These are phyloP conservation scores for Laothoe populi DNA, from an alignment of 2,888 invertebrate species.

Conservation along the genomic window DNA sequence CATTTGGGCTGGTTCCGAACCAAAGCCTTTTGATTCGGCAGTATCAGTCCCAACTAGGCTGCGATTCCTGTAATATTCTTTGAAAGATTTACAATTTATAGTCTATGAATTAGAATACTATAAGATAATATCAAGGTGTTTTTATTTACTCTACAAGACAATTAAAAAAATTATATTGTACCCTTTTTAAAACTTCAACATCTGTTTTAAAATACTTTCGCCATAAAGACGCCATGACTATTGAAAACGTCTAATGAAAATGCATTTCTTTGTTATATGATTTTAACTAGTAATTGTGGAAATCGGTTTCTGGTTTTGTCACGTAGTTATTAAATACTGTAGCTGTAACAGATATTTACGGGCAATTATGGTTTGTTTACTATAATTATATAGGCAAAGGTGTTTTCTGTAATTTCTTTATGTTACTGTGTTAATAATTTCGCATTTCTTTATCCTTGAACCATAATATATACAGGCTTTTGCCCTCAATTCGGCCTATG, in stretches of 20 bases:
- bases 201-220: conserved; percentile 5
- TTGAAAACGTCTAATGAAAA: neutral
- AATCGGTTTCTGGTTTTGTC: neutral
- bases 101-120: too few species aligned
- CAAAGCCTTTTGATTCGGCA: too few species aligned
- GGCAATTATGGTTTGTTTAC: conserved; percentile 13
- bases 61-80: too few species aligned
- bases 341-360: neutral
- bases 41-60: too few species aligned
- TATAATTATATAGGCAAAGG: neutral
- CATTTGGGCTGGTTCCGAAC: too few species aligned
- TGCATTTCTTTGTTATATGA: neutral
- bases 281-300: neutral
- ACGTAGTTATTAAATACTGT: neutral
- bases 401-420: neutral
- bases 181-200: neutral
- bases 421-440: neutral
- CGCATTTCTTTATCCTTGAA: conserved; percentile 7
- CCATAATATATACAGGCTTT: neutral
- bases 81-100: too few species aligned
- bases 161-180: neutral
- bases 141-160: neutral
- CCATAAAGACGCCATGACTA: conserved; percentile 7
- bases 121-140: too few species aligned
- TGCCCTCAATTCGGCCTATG: too few species aligned